These are phyloP conservation scores for Tenthredo livida DNA, from an alignment of 2,888 invertebrate genomes.

Conservation along the genomic window DNA sequence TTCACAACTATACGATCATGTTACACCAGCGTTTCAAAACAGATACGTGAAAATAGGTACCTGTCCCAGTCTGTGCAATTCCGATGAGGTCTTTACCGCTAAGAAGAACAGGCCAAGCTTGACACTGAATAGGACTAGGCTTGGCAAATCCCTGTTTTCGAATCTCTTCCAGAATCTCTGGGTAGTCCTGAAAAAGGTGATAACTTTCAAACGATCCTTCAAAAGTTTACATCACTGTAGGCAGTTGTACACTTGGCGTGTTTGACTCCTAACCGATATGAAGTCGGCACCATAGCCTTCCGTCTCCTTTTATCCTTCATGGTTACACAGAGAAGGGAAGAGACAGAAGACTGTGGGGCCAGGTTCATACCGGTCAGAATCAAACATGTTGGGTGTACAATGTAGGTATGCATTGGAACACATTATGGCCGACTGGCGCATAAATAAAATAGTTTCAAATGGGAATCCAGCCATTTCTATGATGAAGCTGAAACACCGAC, in stretches of 20 bases:
- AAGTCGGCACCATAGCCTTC: too few species aligned
- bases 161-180: conserved; percentile 91
- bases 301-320: too few species aligned
- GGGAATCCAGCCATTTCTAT: background rate
- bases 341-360: too few species aligned
- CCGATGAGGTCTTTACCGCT: conserved; percentile 96
- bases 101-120: conserved; percentile 96
- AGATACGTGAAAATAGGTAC: conserved; percentile 67
- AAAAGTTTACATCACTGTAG: background rate
- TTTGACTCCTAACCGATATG: too few species aligned
- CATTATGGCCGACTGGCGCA: background rate
- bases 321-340: too few species aligned
- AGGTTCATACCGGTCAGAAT: too few species aligned
- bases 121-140: conserved; percentile 95
- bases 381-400: too few species aligned
- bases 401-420: background rate
- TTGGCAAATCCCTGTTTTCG: conserved; percentile 88
- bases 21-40: background rate
- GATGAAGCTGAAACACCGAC: conserved; percentile 58
- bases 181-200: conserved; percentile 81
- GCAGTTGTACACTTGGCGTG: too few species aligned
- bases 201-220: background rate
- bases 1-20: background rate
- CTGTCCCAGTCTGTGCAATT: conserved; percentile 96
- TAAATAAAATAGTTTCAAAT: background rate